Conservation (phyloP, 2,113 vertebrate genomes). For the Glaucidium brasilianum region DNA sequence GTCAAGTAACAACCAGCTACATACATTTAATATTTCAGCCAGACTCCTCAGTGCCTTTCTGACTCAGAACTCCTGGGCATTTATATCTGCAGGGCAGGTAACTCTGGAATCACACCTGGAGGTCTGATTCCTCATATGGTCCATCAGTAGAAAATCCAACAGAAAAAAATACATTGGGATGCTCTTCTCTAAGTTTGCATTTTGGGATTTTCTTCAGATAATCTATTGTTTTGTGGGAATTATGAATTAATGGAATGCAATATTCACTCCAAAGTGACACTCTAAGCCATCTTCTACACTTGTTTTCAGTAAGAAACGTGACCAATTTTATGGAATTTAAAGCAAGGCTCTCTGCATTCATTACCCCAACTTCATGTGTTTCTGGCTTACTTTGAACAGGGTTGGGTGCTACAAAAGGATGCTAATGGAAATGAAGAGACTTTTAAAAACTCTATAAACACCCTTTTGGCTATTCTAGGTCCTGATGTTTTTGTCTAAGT, state of each 20-base stretch:
- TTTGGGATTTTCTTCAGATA: background rate
- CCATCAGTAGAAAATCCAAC: background rate
- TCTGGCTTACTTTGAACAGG: background rate
- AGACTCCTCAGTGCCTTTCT: background rate
- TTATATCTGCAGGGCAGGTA: background rate
- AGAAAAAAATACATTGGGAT: background rate
- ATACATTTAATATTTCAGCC: background rate
- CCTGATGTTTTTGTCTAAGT: background rate
- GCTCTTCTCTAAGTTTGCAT: background rate
- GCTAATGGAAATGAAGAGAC: background rate
- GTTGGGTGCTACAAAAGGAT: background rate
- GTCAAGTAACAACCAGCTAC: background rate
- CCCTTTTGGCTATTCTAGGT: background rate
- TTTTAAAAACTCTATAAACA: background rate
- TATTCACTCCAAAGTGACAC: background rate
- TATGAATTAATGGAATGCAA: background rate
- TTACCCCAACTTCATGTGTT: background rate
- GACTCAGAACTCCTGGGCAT: background rate
- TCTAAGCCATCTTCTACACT: background rate
- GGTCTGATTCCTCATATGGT: background rate
- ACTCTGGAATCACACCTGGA: background rate
- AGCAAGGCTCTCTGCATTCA: background rate
- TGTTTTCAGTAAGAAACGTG: background rate
- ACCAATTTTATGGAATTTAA: rapidly evolving
- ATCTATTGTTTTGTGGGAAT: background rate